Conservation (phyloP, 2,888 invertebrate genomes). For the Schizotus pectinicornis region DNA sequence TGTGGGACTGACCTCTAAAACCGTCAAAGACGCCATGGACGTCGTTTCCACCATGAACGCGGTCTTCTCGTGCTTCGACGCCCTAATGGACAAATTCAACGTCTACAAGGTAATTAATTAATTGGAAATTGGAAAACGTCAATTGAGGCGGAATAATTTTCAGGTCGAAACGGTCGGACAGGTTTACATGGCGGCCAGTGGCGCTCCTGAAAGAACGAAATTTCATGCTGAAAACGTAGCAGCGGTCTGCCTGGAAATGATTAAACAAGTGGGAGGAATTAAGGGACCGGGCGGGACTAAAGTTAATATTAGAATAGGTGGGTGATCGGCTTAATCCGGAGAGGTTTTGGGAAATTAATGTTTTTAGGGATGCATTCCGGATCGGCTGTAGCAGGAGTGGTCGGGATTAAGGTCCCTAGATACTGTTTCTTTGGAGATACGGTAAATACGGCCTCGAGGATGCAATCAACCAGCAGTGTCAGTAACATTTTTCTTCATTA, state of each 20-base stretch:
- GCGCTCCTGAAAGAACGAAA: slow-evolving; percentile 77
- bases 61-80: slow-evolving; percentile 82
- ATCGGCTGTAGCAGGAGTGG: slow-evolving; percentile 86
- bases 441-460: slow-evolving; percentile 89
- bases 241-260: slow-evolving; percentile 75
- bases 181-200: slow-evolving; percentile 88
- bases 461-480: slow-evolving; percentile 76
- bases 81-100: slow-evolving; percentile 78
- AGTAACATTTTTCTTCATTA: not conserved
- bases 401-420: slow-evolving; percentile 82
- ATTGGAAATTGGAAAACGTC: not conserved
- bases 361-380: slow-evolving; percentile 80
- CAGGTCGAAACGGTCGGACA: slow-evolving; percentile 91
- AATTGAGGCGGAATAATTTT: too few species aligned
- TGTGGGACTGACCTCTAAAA: slow-evolving; percentile 62
- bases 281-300: slow-evolving; percentile 62
- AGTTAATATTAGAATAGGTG: slow-evolving; percentile 69
- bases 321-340: not conserved
- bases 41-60: slow-evolving; percentile 83
- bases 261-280: slow-evolving; percentile 69
- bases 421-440: slow-evolving; percentile 92
- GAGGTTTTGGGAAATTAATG: not conserved
- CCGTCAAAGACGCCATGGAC: slow-evolving; percentile 70
- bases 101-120: slow-evolving; percentile 76
- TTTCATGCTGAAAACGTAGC: slow-evolving; percentile 79